Base-by-base conservation (phyloP, 2,797 vertebrate genomes). In the Sebastes diaconus region DNA sequence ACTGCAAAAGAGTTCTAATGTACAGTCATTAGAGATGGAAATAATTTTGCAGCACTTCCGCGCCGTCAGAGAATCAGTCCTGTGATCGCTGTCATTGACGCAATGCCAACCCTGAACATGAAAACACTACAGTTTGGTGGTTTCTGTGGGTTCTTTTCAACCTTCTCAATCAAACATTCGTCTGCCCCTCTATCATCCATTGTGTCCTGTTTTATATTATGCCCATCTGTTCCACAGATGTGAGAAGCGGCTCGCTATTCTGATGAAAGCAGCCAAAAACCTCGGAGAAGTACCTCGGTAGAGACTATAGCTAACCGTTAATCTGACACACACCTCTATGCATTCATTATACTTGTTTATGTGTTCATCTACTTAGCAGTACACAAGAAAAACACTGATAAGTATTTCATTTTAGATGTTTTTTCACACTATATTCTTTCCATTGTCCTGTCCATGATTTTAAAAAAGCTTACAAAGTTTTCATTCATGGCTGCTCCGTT, bases 141-240 rank as follows among this genome's bases (percentile, higher is more conserved):
- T 85, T 86, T 81, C 55, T 81, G 71, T 84, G 88, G 84, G 24
- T 70, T 84, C 84, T 79, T 85, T 87, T 84, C 65, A 85, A 85
- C 70, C 65, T 70, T 81, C 73, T 86, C 73, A 84, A 80, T 92
- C 87, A 79, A 91, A 87, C 71, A 74, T 84, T 77, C 84, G 79
- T 83, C 83, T 72, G 83, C 65, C 57, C 46, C 66, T 66, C 83
- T 86, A 84, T 86, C 77, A 58, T 79, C 57, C 18, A 79, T 68
- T 87, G 80, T 84, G 68, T 87, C 76, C 79, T 85, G 74, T 83
- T 58, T 84, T 73, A 71, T 60, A 75, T 89, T 76, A 54, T 57
- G 61, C 60, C 88, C 90, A 91, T 92, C 83, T 93, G 87, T 27
- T 75, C 3, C 24, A 70, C 93, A 93, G 85, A 88, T 93, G 91